Evolutionary conservation across 2,113 vertebrate species (phyloP).

Genomic region (Tragelaphus scriptus): DNA sequence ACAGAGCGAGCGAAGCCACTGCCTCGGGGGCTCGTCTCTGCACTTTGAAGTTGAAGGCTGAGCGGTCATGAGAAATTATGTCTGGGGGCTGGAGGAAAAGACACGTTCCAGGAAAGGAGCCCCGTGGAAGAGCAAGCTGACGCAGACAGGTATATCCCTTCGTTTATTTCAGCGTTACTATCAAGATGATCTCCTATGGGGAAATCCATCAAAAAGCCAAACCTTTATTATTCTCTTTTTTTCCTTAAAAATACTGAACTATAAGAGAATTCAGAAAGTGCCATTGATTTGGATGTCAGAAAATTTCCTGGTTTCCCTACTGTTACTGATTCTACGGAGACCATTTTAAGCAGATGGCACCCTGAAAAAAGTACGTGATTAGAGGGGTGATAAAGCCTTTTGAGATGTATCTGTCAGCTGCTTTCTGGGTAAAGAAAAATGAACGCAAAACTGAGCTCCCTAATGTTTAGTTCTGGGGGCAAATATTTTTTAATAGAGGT

Average conservation of each 20-base stretch:
- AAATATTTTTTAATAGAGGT: not conserved
- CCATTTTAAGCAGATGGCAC: not conserved
- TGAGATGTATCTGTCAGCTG: not conserved
- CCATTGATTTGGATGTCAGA: not conserved
- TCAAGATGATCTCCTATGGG: not conserved
- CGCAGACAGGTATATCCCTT: not conserved
- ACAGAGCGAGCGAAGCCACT: not conserved
- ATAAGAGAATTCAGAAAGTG: not conserved
- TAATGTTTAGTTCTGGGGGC: not conserved
- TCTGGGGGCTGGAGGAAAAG: not conserved
- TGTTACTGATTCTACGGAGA: not conserved
- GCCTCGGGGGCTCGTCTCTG: not conserved
- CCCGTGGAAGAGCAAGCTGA: not conserved
- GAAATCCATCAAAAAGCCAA: not conserved
- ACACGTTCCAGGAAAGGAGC: not conserved
- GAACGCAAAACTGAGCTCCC: not conserved
- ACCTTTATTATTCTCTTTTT: not conserved
- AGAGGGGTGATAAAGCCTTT: not conserved
- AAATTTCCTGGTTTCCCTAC: not conserved
- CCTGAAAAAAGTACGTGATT: not conserved
- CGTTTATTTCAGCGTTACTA: not conserved
- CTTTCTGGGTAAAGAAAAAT: not conserved
- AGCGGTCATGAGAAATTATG: not conserved
- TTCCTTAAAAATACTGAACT: not conserved
- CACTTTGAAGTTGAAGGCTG: not conserved